A percentile compares a stretch with the other conserved stretches of the same genome.
These are phyloP conservation scores for Phocoena sinus DNA, from an alignment of 2,113 vertebrate species.

Conservation along the genomic window DNA sequence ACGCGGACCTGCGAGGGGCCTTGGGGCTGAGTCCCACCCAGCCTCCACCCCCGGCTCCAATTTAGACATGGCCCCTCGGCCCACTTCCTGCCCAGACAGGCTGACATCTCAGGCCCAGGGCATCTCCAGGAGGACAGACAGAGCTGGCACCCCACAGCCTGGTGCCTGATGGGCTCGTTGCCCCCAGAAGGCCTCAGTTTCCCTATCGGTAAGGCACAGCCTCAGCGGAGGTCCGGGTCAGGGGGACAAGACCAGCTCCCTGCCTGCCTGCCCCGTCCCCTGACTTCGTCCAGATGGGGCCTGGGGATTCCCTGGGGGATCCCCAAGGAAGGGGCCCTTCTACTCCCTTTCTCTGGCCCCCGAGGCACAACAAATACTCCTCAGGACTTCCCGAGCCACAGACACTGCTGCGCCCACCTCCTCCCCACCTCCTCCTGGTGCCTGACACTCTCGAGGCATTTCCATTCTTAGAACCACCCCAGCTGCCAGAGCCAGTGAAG, in stretches of 20 bases:
- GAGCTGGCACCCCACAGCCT: neutral
- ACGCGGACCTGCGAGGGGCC: neutral
- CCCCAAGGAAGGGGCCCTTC: neutral
- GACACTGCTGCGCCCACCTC: slow-evolving; percentile 43
- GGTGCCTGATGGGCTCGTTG: too few relatives aligned
- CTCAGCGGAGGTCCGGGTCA: neutral
- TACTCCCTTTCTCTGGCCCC: neutral
- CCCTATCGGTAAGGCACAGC: neutral
- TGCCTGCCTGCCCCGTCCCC: neutral
- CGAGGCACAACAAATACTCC: neutral
- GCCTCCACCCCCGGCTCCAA: fast-evolving
- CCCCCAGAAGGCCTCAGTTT: neutral
- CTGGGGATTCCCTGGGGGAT: neutral
- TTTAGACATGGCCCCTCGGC: neutral
- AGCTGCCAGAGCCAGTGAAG: neutral
- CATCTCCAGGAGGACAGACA: neutral
- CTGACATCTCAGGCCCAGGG: neutral
- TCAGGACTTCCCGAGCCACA: neutral
- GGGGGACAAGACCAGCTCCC: neutral
- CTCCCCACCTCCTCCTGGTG: neutral
- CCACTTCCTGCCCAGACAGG: neutral
- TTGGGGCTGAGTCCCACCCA: neutral
- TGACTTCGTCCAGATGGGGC: neutral
- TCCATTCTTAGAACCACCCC: slow-evolving; percentile 48
- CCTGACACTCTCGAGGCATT: slow-evolving; percentile 21